Conservation (phyloP, 2,113 vertebrate species). For the Sinocyclocheilus anophthalmus region DNA sequence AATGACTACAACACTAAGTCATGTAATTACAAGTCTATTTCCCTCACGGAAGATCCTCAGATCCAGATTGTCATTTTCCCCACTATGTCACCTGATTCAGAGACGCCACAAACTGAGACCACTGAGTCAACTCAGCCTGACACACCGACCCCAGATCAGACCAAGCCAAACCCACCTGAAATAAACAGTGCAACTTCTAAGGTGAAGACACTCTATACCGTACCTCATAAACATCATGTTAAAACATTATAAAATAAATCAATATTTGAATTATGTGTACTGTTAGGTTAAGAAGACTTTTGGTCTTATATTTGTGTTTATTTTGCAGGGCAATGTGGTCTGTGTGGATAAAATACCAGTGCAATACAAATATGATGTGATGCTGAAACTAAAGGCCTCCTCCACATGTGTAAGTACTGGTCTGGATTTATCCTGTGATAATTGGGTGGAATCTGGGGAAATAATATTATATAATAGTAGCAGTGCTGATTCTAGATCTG, state of each 20-base stretch:
- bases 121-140: neutral
- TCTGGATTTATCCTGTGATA: neutral
- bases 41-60: neutral
- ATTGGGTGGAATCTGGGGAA: neutral
- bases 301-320: neutral
- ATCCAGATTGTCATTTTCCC: neutral
- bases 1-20: neutral
- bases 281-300: neutral
- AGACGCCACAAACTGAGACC: neutral
- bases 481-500: neutral
- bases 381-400: slow-evolving; percentile 65
- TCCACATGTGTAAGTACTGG: slow-evolving; percentile 74
- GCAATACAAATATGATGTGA: slow-evolving; percentile 69
- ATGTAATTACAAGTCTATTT: neutral
- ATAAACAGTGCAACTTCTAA: neutral
- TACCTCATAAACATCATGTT: too few relatives aligned
- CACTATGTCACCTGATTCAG: neutral
- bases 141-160: neutral
- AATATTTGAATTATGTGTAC: neutral
- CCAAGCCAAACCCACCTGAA: neutral
- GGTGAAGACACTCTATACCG: neutral
- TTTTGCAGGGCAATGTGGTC: slow-evolving; percentile 60
- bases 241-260: too few relatives aligned
- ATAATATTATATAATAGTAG: neutral
- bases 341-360: slow-evolving; percentile 70